Percentiles rank a stretch among this genome's conserved stretches.
These are phyloP conservation scores for Ophioninae sp. DNA, from an alignment of 2,888 invertebrate genomes.

Conservation along the genomic window DNA sequence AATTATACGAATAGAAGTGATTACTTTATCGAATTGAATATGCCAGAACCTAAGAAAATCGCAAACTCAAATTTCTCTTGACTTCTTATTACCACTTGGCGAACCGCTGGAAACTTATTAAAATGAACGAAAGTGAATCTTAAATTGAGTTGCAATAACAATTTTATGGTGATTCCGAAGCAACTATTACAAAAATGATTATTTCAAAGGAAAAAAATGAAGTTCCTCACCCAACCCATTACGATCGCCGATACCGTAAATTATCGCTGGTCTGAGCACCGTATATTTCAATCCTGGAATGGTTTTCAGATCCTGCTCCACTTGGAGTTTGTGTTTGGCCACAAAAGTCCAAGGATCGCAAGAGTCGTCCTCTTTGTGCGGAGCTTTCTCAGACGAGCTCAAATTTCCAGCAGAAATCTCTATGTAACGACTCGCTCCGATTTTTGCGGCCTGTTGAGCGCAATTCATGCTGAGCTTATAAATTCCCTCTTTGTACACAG, in stretches of 20 bases:
- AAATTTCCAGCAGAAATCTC: constrained; percentile 94
- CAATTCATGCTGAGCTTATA: constrained; percentile 92
- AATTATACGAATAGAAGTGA: too few relatives aligned
- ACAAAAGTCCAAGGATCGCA: constrained; percentile 93
- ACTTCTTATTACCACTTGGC: too few relatives aligned
- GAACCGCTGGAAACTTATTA: neutral
- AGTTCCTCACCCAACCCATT: constrained; percentile 87
- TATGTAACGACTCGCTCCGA: constrained; percentile 87
- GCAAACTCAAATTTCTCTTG: too few relatives aligned
- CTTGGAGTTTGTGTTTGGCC: constrained; percentile 91
- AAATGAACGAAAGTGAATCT: neutral
- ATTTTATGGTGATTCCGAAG: neutral
- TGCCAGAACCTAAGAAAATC: too few relatives aligned
- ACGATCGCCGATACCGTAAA: constrained; percentile 93
- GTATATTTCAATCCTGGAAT: constrained; percentile 88
- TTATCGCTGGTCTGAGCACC: constrained; percentile 91
- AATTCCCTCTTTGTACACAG: constrained; percentile 95
- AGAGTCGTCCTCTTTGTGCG: constrained; percentile 89
- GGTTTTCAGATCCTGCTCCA: constrained; percentile 88
- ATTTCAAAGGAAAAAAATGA: neutral
- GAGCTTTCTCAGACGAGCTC: constrained; percentile 89
- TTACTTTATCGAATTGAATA: too few relatives aligned
- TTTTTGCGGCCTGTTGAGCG: constrained; percentile 88
- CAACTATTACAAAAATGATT: neutral
- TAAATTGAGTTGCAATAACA: neutral